Base-by-base conservation (phyloP, 2,888 invertebrate species). In the Dynastes maya region DNA sequence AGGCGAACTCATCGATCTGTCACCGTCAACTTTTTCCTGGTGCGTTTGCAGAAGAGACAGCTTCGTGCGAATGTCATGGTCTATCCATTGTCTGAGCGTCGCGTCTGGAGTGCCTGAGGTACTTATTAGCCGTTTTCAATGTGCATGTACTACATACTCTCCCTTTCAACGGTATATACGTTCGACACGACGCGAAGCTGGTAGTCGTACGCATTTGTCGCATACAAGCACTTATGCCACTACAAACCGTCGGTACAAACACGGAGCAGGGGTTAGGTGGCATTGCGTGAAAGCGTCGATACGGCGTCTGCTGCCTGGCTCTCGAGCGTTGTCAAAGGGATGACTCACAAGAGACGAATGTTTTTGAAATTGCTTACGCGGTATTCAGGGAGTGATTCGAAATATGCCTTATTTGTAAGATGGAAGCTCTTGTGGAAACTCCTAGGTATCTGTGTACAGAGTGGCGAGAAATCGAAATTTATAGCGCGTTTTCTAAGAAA, bases 41-140 rank as follows among this genome's bases (percentile, higher is more conserved):
- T 11, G 45, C 45, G 45, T 11, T 45, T 45, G 1, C 8, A 45
- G 45, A 45, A 9, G 6, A 45, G 58, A 79, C 77, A 77, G 79
- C 77, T 79, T 79, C 53, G 61, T 32, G 77, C 76, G 82, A 82
- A 83, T 82, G 82, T 83, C 82, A 83, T 81, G 82, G 80, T 76
- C 45, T 79, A 76, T 78, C 81, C 76, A 81, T 82, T 82, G 82
- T 82, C 81, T 82, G 71, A 76, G 79, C 63, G 75, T 81, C 65
- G 74, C 80, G 83, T 83, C 83, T 83, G 81, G 80, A 83, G 83
- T 80, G 80, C 80, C 78, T 78, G 9, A 45, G 45, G 45, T 77
- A 80, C 83, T 83, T 83, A 83, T 83, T 83, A 80, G 80, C 80
- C 80, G 79, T 79, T 80, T 80, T 45, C 45, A 45, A 8, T 45